These are phyloP conservation scores for Sceloporus tristichus DNA, from an alignment of 2,113 vertebrate species.

Conservation along the genomic window DNA sequence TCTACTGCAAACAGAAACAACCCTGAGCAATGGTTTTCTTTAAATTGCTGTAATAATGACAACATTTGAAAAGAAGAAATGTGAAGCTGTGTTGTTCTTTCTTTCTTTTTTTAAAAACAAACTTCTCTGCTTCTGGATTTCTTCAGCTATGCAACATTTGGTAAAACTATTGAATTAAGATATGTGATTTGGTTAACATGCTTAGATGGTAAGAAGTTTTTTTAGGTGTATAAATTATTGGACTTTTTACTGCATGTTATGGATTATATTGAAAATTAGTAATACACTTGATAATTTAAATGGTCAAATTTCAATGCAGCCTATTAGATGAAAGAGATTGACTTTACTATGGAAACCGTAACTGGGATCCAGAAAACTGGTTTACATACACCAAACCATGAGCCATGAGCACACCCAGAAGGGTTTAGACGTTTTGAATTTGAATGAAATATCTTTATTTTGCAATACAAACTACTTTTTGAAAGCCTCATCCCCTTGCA, in stretches of 20 bases:
- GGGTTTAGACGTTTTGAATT: not conserved
- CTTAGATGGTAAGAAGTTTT: not conserved
- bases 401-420: not conserved
- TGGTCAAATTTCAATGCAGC: not conserved
- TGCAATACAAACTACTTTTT: not conserved
- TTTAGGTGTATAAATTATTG: not conserved
- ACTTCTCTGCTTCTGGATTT: not conserved
- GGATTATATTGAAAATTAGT: not conserved
- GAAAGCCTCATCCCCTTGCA: not conserved
- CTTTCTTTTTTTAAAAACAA: not conserved
- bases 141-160: not conserved
- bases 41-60: conserved; percentile 23
- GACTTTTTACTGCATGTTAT: not conserved
- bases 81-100: not conserved
- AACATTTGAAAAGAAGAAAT: not conserved
- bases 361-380: not conserved
- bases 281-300: not conserved
- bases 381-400: not conserved
- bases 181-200: not conserved
- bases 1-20: not conserved
- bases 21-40: not conserved
- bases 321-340: not conserved
- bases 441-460: not conserved
- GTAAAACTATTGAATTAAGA: not conserved
- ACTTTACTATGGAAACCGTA: conserved; percentile 37